These are phyloP conservation scores for Echinarachnius parma DNA, from an alignment of 53 echinoderm and acorn worm species.

Conservation along the genomic window DNA sequence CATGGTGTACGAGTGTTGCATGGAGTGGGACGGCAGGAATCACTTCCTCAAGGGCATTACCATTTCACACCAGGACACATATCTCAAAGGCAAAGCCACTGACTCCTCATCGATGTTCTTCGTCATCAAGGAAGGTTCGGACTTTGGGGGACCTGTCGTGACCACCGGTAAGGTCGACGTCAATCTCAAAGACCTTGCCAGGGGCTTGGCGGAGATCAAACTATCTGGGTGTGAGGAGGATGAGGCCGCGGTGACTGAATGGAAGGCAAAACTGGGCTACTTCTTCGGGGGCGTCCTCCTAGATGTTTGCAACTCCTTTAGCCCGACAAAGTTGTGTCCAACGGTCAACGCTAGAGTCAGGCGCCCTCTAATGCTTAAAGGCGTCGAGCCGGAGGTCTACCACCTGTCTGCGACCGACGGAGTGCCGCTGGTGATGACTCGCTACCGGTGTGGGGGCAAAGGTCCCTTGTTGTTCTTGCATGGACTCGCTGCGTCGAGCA, in stretches of 20 bases:
- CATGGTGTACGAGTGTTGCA: constrained; percentile 46
- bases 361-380: constrained; percentile 12
- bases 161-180: constrained; percentile 39
- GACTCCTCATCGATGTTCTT: constrained; percentile 42
- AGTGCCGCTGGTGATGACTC: too few relatives aligned
- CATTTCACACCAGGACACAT: constrained; percentile 36
- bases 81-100: constrained; percentile 28
- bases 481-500: constrained; percentile 26
- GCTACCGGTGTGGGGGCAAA: too few relatives aligned
- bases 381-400: constrained; percentile 7
- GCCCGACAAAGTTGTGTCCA: constrained; percentile 5
- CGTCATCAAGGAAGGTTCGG: constrained; percentile 33
- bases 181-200: constrained; percentile 40
- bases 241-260: neutral
- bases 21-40: constrained; percentile 26
- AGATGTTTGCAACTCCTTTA: neutral
- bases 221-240: too few relatives aligned
- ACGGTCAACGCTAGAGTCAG: neutral
- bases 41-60: constrained; percentile 47
- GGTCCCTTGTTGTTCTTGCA: constrained; percentile 11
- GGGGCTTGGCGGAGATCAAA: constrained; percentile 40
- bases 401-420: too few relatives aligned
- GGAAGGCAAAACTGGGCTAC: too few relatives aligned
- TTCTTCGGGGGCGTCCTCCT: constrained; percentile 14
- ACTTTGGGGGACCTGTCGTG: constrained; percentile 5